These are phyloP conservation scores for Xiphorhynchus elegans DNA, from an alignment of 2,113 vertebrate species.

Conservation along the genomic window DNA sequence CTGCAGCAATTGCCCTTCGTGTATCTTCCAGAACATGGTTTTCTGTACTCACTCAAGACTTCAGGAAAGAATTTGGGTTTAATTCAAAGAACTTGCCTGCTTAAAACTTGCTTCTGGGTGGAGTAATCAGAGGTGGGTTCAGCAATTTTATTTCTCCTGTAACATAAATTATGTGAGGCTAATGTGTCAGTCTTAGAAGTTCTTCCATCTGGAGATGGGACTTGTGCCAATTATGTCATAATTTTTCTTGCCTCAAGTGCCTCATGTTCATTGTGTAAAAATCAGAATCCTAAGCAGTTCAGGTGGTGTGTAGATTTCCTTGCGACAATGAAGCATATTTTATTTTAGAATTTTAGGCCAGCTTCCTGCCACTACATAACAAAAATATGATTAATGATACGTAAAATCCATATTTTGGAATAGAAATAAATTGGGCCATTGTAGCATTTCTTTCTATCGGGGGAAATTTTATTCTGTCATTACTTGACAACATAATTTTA, in stretches of 20 bases:
- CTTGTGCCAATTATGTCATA: constrained; percentile 61
- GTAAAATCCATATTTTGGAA: constrained; percentile 7
- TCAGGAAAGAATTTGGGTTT: constrained; percentile 15
- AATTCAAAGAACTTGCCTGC: constrained; percentile 20
- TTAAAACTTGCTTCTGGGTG: constrained; percentile 44
- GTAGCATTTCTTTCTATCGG: not conserved
- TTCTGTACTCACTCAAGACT: not conserved
- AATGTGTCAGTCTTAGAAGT: constrained; percentile 50
- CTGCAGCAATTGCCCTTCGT: not conserved
- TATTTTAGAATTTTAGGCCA: constrained; percentile 45
- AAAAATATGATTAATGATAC: constrained; percentile 49
- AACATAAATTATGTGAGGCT: constrained; percentile 50
- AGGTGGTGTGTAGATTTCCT: constrained; percentile 44
- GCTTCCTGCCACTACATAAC: constrained; percentile 32
- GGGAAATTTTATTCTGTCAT: constrained; percentile 42
- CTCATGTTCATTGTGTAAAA: constrained; percentile 12
- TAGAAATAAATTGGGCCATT: constrained; percentile 15
- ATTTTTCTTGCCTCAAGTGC: constrained; percentile 59
- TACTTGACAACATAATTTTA: constrained; percentile 36
- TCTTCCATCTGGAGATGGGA: constrained; percentile 65
- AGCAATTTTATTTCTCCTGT: constrained; percentile 44
- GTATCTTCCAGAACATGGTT: not conserved
- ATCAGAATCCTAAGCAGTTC: constrained; percentile 43
- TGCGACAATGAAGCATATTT: constrained; percentile 17
- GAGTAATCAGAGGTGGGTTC: constrained; percentile 16